Percentiles rank a stretch among this genome's conserved stretches.
Conservation (phyloP, 1,140 invertebrate species). For the Neodiprion fabricii region DNA sequence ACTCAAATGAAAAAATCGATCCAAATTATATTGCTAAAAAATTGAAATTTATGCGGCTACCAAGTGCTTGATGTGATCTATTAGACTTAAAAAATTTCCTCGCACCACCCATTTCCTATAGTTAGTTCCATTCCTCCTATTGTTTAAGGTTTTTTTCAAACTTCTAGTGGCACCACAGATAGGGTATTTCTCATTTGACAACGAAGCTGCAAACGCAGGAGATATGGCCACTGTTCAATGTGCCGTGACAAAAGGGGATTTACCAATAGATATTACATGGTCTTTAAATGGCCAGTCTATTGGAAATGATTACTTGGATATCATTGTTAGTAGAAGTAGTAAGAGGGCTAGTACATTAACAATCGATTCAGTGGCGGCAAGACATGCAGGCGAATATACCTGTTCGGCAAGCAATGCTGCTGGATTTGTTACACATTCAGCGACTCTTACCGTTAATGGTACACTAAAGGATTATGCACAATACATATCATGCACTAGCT, state of each 20-base stretch:
- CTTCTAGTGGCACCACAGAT: constrained; percentile 71
- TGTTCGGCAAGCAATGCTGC: constrained; percentile 74
- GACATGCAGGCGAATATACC: constrained; percentile 69
- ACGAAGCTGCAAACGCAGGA: constrained; percentile 69
- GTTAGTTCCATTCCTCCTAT: background rate
- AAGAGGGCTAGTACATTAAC: constrained; percentile 41
- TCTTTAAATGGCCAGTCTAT: constrained; percentile 58
- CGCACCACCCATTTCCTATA: constrained; percentile 8
- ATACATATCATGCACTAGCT: background rate
- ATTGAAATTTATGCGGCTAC: background rate
- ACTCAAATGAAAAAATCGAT: background rate
- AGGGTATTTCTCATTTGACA: constrained; percentile 72
- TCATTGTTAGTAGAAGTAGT: constrained; percentile 26
- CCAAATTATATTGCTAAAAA: no score
- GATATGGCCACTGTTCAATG: constrained; percentile 64
- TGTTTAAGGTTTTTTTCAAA: constrained; percentile 29
- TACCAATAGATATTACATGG: constrained; percentile 65
- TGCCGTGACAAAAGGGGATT: constrained; percentile 63
- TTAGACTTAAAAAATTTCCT: background rate
- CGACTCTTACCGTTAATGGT: constrained; percentile 67
- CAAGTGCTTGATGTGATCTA: background rate
- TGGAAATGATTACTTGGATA: constrained; percentile 34
- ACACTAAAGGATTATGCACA: constrained; percentile 4
- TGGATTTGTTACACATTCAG: constrained; percentile 65
- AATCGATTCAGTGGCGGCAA: constrained; percentile 59